Evolutionary conservation across 2,888 invertebrate genomes (phyloP).

Genomic region (Xylota sylvarum): DNA sequence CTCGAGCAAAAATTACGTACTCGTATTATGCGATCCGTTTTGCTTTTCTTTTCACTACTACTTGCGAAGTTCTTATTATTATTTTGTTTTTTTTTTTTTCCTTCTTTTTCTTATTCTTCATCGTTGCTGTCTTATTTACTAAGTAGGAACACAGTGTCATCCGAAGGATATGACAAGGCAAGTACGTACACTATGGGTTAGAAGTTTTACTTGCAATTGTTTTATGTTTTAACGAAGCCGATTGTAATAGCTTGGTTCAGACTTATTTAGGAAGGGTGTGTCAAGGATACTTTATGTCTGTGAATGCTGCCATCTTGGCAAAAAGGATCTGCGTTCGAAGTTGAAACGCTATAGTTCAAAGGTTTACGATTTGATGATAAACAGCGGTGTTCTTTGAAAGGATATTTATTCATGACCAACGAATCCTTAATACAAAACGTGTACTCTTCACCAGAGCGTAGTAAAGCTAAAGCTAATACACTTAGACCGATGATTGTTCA

Average conservation of each 20-base stretch:
- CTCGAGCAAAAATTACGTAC: constrained; percentile 71
- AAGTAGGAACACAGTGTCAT: neutral
- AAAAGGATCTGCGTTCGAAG: no score
- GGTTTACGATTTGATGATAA: no score
- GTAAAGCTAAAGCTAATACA: no score
- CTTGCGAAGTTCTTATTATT: constrained; percentile 3
- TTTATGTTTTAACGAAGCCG: neutral
- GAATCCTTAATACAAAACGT: no score
- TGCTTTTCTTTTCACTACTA: constrained; percentile 37
- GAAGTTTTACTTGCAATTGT: neutral
- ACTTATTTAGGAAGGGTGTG: neutral
- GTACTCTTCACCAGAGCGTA: no score
- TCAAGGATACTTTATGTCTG: neutral
- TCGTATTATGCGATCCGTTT: constrained; percentile 67
- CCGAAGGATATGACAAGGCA: neutral
- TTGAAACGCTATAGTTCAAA: no score
- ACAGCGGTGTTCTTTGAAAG: no score
- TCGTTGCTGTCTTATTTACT: constrained; percentile 8
- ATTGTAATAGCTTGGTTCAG: no score
- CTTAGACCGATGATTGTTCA: no score
- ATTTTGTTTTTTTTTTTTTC: neutral
- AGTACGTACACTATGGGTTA: neutral
- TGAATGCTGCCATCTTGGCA: no score
- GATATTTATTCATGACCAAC: no score
- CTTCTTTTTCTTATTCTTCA: neutral